Evolutionary conservation across 2,113 vertebrate genomes (phyloP).

Genomic region (Catharus minimus): DNA sequence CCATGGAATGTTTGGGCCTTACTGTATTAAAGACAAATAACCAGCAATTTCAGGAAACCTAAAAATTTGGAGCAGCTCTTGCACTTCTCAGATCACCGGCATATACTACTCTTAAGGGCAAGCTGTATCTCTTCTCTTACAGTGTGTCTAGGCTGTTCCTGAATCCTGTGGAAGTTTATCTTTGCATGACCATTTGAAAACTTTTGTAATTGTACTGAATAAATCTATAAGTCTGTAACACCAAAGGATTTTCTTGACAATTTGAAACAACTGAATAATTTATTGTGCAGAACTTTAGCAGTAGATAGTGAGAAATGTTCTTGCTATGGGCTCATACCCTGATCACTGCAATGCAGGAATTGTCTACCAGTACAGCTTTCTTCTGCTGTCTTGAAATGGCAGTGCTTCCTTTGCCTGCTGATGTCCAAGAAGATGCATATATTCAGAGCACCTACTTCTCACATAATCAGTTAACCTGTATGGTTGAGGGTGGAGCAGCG

Average conservation of each 20-base stretch:
- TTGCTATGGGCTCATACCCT: neutral
- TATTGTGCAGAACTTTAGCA: neutral
- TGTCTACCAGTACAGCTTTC: neutral
- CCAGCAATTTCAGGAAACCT: neutral
- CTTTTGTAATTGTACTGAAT: neutral
- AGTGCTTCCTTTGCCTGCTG: neutral
- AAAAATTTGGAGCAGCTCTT: neutral
- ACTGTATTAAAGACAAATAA: neutral
- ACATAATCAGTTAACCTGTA: neutral
- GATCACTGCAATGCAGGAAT: neutral
- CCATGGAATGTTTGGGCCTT: neutral
- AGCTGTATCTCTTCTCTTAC: neutral
- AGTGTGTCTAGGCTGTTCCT: accelerated
- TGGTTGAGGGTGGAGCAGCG: neutral
- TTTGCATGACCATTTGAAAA: neutral
- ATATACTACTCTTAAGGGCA: neutral
- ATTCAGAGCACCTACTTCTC: neutral
- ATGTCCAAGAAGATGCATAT: neutral
- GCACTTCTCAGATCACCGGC: neutral
- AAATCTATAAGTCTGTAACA: neutral
- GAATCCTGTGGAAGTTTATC: neutral
- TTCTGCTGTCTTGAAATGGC: neutral
- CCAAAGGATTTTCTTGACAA: neutral
- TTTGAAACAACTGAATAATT: neutral
- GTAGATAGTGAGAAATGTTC: neutral